Evolutionary conservation across 2,113 vertebrate species (phyloP), one percentile per base, ranked within the genome.

Genomic region (Rhinogobius similis): DNA sequence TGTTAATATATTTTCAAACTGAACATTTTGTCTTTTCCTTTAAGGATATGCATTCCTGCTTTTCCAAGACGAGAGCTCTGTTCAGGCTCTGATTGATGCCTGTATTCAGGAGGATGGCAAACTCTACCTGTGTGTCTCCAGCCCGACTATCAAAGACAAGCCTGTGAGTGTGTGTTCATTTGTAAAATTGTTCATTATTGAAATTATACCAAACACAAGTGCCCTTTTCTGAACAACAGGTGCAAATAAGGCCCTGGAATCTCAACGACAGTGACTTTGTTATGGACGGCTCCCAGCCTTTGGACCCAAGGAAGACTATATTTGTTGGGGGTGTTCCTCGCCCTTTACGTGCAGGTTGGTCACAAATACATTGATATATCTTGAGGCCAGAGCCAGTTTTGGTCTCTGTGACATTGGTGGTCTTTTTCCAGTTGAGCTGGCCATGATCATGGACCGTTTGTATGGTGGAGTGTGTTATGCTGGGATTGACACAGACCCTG

Each of bases 251-350:
- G 62, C 98, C 98, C 81, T 99, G 98, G 98, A 99, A 99, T 90
- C 95, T 99, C 68, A 99, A 98, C 73, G 98, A 99, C 91, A 99
- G 98, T 90, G 98, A 99, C 88, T 99, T 99, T 91, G 98, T 99
- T 71, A 99, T 99, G 98, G 98, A 99, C 73, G 98, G 97, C 84
- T 99, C 98, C 82, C 98, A 99, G 86, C 97, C 98, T 65, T 92
- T 99, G 79, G 98, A 99, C 82, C 98, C 98, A 66, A 94, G 98
- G 75, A 99, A 99, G 93, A 99, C 98, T 36, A 99, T 99, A 90
- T 99, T 99, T 91, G 98, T 99, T 68, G 98, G 98, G 73, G 98
- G 98, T 72, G 98, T 99, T 87, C 98, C 98, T 87, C 95, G 98
- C 81, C 98, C 98, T 70, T 91, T 99, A 52, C 94, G 98, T 92